A percentile compares a stretch with the other conserved stretches of the same genome.
Conservation (phyloP, 2,888 invertebrate species). For the Pterostichus madidus region DNA sequence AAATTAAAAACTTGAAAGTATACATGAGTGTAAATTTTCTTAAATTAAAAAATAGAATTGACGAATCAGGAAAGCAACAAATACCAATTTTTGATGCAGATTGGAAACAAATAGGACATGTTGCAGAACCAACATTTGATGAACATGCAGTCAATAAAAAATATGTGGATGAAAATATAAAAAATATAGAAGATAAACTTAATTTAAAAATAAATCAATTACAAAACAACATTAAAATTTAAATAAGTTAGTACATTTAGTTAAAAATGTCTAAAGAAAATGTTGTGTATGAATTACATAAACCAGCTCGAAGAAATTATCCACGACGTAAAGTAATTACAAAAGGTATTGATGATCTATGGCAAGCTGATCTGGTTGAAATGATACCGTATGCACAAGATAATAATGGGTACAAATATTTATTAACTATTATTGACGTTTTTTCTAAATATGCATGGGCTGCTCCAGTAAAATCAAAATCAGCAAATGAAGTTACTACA, state of each 20-base stretch:
- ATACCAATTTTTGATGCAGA: background rate
- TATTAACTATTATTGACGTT: slow-evolving; percentile 72
- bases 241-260: background rate
- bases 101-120: background rate
- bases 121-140: background rate
- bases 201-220: no score
- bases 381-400: slow-evolving; percentile 71
- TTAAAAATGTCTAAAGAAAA: slow-evolving; percentile 52
- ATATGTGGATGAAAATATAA: no score
- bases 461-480: slow-evolving; percentile 71
- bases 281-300: slow-evolving; percentile 73
- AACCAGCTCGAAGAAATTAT: slow-evolving; percentile 74
- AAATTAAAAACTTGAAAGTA: no score
- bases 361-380: slow-evolving; percentile 76
- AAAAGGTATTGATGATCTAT: slow-evolving; percentile 74
- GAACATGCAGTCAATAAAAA: no score
- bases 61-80: background rate
- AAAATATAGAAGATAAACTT: no score
- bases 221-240: no score
- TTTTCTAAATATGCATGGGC: slow-evolving; percentile 75
- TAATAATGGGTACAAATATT: slow-evolving; percentile 73
- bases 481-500: slow-evolving; percentile 69
- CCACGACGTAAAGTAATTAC: slow-evolving; percentile 72
- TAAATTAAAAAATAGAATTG: background rate
- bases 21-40: background rate